phyloP scores from a whole-genome alignment of 2,797 vertebrate genomes.

The Coccyzus lansbergi region DNA sequence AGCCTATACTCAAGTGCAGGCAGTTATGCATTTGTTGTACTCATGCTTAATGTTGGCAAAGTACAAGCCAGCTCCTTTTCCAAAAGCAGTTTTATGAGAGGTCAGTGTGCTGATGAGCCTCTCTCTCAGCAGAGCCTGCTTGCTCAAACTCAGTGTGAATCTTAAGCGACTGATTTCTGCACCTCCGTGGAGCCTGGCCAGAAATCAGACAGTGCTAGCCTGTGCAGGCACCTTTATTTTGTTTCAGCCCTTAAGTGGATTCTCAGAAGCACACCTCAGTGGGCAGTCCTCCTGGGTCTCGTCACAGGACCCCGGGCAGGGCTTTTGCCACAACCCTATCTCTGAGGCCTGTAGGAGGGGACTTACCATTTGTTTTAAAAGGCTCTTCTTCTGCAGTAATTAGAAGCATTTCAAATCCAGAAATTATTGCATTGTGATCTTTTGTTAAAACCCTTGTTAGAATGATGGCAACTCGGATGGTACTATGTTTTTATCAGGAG shows the following conservation, averaged over 20 bases:
- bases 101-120: not conserved
- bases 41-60: rapidly evolving
- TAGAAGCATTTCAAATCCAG: slow-evolving; percentile 5
- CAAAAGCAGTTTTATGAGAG: not conserved
- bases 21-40: not conserved
- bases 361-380: not conserved
- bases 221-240: not conserved
- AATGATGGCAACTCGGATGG: not conserved
- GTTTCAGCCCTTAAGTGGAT: not conserved
- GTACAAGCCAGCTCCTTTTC: not conserved
- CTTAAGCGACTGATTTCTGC: not conserved
- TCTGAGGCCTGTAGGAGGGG: not conserved
- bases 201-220: not conserved
- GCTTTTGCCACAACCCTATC: not conserved
- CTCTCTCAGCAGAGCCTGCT: not conserved
- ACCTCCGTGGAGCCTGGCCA: not conserved
- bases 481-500: not conserved
- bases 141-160: not conserved
- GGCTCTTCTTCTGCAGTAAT: not conserved
- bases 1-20: not conserved
- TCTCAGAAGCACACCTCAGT: not conserved
- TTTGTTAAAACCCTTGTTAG: slow-evolving; percentile 19
- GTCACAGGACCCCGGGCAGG: not conserved
- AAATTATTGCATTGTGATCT: slow-evolving; percentile 19
- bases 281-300: not conserved